Evolutionary conservation across 1,140 invertebrate species (phyloP).

Genomic region (Lordiphosa stackelbergi): DNA sequence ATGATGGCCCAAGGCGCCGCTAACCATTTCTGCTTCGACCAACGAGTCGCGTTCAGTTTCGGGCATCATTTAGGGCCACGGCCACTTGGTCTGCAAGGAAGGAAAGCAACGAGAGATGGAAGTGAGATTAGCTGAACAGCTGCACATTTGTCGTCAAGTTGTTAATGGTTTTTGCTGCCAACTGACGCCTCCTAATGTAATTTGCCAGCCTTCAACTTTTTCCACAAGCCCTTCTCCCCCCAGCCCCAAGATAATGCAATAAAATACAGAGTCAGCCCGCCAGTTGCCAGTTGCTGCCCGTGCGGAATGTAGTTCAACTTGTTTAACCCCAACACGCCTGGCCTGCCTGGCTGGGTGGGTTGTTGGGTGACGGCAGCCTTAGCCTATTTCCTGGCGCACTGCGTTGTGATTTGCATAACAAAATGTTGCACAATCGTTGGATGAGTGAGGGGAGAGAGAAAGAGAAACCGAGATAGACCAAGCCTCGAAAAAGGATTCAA

Average conservation of each 20-base stretch:
- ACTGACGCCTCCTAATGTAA: constrained; percentile 37
- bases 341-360: constrained; percentile 8
- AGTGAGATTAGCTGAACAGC: constrained; percentile 55
- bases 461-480: constrained; percentile 1
- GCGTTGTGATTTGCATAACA: constrained; percentile 74
- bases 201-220: constrained; percentile 36
- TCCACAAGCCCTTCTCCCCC: not conserved
- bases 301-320: constrained; percentile 63
- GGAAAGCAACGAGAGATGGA: constrained; percentile 12
- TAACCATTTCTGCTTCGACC: constrained; percentile 71
- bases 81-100: constrained; percentile 40
- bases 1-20: constrained; percentile 60
- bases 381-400: constrained; percentile 72
- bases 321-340: constrained; percentile 40
- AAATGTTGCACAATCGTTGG: constrained; percentile 61
- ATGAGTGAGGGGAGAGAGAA: not conserved
- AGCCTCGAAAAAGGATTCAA: constrained; percentile 41
- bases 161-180: constrained; percentile 54
- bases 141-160: constrained; percentile 64
- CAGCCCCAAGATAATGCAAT: constrained; percentile 54
- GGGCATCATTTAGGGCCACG: constrained; percentile 74
- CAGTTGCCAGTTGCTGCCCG: constrained; percentile 40
- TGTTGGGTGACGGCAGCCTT: constrained; percentile 31
- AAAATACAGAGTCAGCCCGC: constrained; percentile 57
- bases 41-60: constrained; percentile 74